Evolutionary conservation across 2,888 invertebrate species (phyloP), one percentile per base, ranked within the genome.

Genomic region (Colletes collaris): DNA sequence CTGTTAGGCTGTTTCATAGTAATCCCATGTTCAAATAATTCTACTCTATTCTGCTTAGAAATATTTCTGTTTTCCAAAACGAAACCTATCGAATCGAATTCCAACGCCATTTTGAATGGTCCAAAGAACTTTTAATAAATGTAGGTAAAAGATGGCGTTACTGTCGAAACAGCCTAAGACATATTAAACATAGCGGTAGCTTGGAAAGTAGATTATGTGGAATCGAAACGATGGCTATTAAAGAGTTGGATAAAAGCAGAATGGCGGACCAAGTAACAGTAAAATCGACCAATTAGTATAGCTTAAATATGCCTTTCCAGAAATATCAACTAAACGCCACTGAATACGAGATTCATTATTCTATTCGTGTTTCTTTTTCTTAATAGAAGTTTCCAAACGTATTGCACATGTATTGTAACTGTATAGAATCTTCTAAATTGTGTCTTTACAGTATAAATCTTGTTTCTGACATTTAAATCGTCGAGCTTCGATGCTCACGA

Each of bases 181-280:
- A 19, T n/a, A 62, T 40, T 4, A 13, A 53, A 76, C 19, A 55
- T 76, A 78, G 78, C n/a, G n/a, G 55, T 76, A 60, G 76, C 37
- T 69, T 69, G 44, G 13, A 76, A 60, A 59, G 69, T 78, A 76
- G 69, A 69, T 78, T 37, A 50, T 55, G 16, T 37, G 37, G 58
- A 60, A 55, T 19, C n/a, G 37, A 35, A 60, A 40, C 27, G 35
- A 35, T 49, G 37, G 49, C 10, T 73, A 10, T 55, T 35, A 46
- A 55, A 53, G 19, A 50, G 50, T 62, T 76, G 37, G 56, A 62
- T n/a, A 27, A 44, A 55, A 11, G 44, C 19, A 13, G 3, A 53
- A 16, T 35, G 37, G 13, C 13, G 35, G 11, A 19, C 35, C 53
- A 55, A 27, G 37, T 49, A 59, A 64, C 40, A n/a, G 5, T 65